These are phyloP conservation scores for Agrypnus murinus DNA, from an alignment of 2,888 invertebrate species.

Conservation along the genomic window DNA sequence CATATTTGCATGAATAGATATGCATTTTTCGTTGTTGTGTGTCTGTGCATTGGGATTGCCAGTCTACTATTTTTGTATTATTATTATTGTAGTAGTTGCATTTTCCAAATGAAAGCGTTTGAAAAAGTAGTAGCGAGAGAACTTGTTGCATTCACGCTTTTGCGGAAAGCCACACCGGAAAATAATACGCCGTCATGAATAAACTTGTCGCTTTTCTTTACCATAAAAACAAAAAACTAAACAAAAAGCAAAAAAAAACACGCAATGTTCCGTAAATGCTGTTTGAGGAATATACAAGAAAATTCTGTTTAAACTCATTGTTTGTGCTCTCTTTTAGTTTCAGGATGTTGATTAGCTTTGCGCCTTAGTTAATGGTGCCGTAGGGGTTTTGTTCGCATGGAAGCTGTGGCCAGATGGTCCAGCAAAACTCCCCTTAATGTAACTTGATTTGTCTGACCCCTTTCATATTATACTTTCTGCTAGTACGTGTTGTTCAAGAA, in stretches of 20 bases:
- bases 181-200: constrained; percentile 44
- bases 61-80: constrained; percentile 30
- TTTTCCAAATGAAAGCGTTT: constrained; percentile 46
- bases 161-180: constrained; percentile 42
- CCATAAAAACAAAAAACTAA: neutral
- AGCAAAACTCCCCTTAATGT: constrained; percentile 50
- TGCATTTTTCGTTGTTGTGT: constrained; percentile 35
- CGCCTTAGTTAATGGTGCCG: constrained; percentile 30
- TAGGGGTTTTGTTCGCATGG: constrained; percentile 29
- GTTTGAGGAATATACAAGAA: constrained; percentile 40
- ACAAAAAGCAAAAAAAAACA: constrained; percentile 9
- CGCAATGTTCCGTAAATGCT: constrained; percentile 37
- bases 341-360: constrained; percentile 37
- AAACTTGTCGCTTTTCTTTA: constrained; percentile 36
- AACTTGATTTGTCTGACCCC: constrained; percentile 55
- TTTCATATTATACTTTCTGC: constrained; percentile 44
- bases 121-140: constrained; percentile 43
- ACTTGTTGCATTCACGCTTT: constrained; percentile 46
- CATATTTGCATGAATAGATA: constrained; percentile 41
- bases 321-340: constrained; percentile 35
- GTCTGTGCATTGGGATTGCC: constrained; percentile 22
- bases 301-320: constrained; percentile 47
- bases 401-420: constrained; percentile 54
- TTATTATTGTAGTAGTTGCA: constrained; percentile 31
- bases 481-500: constrained; percentile 38